Evolutionary conservation across 2,888 invertebrate species (phyloP).

Genomic region (Xestia rhomboidea): DNA sequence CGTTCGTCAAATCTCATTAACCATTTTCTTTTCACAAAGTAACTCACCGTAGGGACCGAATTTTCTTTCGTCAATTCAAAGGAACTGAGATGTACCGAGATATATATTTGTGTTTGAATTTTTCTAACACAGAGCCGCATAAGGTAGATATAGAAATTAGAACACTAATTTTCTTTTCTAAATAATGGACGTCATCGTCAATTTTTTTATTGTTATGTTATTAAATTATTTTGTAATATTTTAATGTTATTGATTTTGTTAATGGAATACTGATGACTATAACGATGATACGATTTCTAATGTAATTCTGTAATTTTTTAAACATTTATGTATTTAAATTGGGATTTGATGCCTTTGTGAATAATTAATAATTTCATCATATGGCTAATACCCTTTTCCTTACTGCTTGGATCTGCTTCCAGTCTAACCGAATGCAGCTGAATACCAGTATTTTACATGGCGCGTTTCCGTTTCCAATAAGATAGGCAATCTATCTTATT

Average conservation of each 20-base stretch:
- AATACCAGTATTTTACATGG: background rate
- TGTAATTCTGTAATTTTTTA: too few species aligned
- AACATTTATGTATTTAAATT: too few species aligned
- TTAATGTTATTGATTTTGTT: too few species aligned
- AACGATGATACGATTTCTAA: too few species aligned
- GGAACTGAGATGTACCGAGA: constrained; percentile 17
- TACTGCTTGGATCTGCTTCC: background rate
- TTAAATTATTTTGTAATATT: too few species aligned
- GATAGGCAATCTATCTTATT: background rate
- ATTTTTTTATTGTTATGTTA: too few species aligned
- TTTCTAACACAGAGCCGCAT: background rate
- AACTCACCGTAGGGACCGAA: constrained; percentile 25
- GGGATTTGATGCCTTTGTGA: too few species aligned
- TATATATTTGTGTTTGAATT: constrained; percentile 12
- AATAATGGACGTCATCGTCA: background rate
- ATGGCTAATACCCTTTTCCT: background rate
- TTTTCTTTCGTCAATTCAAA: constrained; percentile 23
- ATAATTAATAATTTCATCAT: background rate
- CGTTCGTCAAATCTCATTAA: constrained; percentile 41
- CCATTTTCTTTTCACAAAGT: constrained; percentile 36
- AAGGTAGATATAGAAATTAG: background rate
- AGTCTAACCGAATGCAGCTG: background rate
- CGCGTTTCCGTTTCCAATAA: too few species aligned
- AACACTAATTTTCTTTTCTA: background rate
- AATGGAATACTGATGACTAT: too few species aligned